A percentile compares a stretch with the other conserved stretches of the same genome.
These are phyloP conservation scores for Neelides sp. DNA, from an alignment of 1,140 invertebrate genomes.

Conservation along the genomic window DNA sequence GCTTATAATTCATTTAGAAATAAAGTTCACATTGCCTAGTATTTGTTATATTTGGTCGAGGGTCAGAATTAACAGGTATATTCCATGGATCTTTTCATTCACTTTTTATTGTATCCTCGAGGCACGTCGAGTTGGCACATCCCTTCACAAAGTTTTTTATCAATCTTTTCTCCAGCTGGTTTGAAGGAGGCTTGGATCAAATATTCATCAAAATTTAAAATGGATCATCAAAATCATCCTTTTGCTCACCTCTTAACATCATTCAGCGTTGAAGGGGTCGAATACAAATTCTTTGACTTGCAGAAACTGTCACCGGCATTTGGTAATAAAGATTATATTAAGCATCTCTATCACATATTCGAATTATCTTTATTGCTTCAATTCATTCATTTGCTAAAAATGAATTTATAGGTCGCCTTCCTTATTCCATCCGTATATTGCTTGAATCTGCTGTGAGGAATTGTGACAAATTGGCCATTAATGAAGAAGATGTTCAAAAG, in stretches of 20 bases:
- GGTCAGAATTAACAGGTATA: too few relatives aligned
- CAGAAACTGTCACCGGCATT: constrained; percentile 13
- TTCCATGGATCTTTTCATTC: too few relatives aligned
- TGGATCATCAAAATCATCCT: too few relatives aligned
- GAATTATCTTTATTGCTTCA: not conserved
- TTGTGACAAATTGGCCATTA: constrained; percentile 88
- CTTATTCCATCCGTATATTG: constrained; percentile 83
- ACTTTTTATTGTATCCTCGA: too few relatives aligned
- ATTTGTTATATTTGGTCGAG: too few relatives aligned
- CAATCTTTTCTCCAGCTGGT: too few relatives aligned
- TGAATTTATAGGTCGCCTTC: constrained; percentile 43
- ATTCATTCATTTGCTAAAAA: constrained; percentile 1
- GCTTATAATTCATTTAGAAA: too few relatives aligned
- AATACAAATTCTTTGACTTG: constrained; percentile 16
- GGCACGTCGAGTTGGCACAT: too few relatives aligned
- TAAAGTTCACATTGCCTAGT: too few relatives aligned
- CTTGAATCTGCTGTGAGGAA: constrained; percentile 90
- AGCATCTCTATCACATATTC: not conserved
- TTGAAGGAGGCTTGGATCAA: too few relatives aligned
- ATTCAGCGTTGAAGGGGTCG: constrained; percentile 5
- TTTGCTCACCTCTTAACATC: constrained; percentile 8
- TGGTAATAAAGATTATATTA: not conserved
- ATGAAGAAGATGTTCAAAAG: constrained; percentile 71
- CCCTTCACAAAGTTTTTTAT: too few relatives aligned
- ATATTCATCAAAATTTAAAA: too few relatives aligned